phyloP scores from a whole-genome alignment of 2,888 invertebrate genomes.

The Brassicogethes aeneus region DNA sequence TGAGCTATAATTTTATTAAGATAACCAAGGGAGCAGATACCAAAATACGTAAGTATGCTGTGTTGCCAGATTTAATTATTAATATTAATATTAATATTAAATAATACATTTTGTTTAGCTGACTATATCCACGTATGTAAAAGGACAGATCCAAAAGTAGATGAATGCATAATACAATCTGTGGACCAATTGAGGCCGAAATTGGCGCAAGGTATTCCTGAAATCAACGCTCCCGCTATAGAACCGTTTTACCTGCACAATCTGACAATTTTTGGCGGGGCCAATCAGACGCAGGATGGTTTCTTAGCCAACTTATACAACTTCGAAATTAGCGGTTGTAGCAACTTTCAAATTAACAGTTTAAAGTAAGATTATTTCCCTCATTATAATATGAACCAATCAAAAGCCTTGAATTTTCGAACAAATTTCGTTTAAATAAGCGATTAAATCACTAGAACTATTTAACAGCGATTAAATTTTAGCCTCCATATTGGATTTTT shows the following conservation, averaged over 20 bases:
- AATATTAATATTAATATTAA: not conserved
- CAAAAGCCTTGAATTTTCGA: too few relatives aligned
- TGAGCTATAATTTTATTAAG: not conserved
- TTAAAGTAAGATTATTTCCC: slow-evolving; percentile 45
- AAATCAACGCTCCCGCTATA: slow-evolving; percentile 56
- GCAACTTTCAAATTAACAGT: slow-evolving; percentile 45
- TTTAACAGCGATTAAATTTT: too few relatives aligned
- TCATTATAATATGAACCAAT: too few relatives aligned
- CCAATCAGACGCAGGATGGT: slow-evolving; percentile 33
- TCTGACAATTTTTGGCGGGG: slow-evolving; percentile 51
- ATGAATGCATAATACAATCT: slow-evolving; percentile 53
- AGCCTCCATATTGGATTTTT: too few relatives aligned
- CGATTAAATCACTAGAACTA: too few relatives aligned
- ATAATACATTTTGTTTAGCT: slow-evolving; percentile 42
- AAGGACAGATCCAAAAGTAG: slow-evolving; percentile 52
- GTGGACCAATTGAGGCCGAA: slow-evolving; percentile 51
- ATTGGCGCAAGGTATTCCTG: slow-evolving; percentile 55
- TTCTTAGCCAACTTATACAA: slow-evolving; percentile 44
- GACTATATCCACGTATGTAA: slow-evolving; percentile 56
- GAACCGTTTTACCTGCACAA: slow-evolving; percentile 56
- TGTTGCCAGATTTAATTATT: not conserved
- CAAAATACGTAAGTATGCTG: not conserved
- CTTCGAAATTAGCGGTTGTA: slow-evolving; percentile 45
- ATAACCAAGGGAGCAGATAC: not conserved
- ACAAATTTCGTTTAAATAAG: too few relatives aligned